Conservation (phyloP, 1,140 invertebrate genomes). For the Achroia grisella region DNA sequence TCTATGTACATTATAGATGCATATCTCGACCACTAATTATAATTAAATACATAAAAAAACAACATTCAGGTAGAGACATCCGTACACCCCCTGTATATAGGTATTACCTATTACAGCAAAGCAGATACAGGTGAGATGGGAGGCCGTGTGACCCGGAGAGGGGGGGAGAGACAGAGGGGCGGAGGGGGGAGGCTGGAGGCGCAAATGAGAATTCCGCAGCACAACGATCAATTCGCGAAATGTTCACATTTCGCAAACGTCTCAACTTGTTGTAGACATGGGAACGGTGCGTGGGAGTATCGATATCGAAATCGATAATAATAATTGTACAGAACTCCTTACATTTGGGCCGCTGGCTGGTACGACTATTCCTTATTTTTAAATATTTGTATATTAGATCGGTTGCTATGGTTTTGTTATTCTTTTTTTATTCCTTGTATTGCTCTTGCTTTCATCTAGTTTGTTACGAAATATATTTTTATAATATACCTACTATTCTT, state of each 20-base stretch:
- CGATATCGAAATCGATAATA: conserved; percentile 13
- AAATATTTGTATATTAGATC: too few relatives aligned
- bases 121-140: conserved; percentile 27
- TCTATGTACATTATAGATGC: too few relatives aligned
- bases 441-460: too few relatives aligned
- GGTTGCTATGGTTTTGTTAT: too few relatives aligned
- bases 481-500: too few relatives aligned
- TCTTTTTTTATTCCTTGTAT: too few relatives aligned
- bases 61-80: not conserved
- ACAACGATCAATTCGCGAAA: conserved; percentile 64
- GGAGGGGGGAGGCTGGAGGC: conserved; percentile 5
- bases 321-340: too few relatives aligned
- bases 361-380: too few relatives aligned
- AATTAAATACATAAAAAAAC: too few relatives aligned
- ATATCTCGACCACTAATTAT: too few relatives aligned
- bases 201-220: conserved; percentile 67
- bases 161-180: not conserved
- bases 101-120: conserved; percentile 3
- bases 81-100: not conserved
- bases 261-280: conserved; percentile 56
- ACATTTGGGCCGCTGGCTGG: too few relatives aligned
- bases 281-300: not conserved
- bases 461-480: too few relatives aligned
- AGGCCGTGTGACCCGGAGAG: not conserved
- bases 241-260: conserved; percentile 71